Conservation (phyloP, 2,888 invertebrate genomes). For the Dolichomitus sp. region DNA sequence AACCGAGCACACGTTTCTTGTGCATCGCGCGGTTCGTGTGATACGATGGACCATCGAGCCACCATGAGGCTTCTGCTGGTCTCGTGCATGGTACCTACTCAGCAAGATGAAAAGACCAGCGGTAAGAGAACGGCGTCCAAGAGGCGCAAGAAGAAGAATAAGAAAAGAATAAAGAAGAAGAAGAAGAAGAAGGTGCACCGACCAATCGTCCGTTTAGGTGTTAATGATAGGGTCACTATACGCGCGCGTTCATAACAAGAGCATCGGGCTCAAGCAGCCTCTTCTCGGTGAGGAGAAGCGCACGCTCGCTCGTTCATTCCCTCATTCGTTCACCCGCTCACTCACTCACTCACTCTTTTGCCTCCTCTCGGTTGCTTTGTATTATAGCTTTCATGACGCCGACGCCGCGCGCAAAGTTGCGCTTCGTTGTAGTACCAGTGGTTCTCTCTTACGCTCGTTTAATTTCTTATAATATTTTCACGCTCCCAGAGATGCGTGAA, state of each 20-base stretch:
- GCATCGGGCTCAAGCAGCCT: constrained; percentile 55
- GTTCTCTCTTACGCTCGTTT: constrained; percentile 58
- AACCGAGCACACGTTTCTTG: constrained; percentile 48
- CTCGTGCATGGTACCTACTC: constrained; percentile 42
- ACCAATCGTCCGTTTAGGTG: constrained; percentile 82
- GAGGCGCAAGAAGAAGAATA: constrained; percentile 33
- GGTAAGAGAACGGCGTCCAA: constrained; percentile 26
- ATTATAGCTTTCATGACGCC: constrained; percentile 81
- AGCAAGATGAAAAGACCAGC: constrained; percentile 58
- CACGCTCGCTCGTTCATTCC: constrained; percentile 62
- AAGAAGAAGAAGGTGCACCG: constrained; percentile 67
- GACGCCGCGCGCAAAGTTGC: constrained; percentile 75
- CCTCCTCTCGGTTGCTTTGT: constrained; percentile 68
- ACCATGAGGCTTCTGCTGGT: constrained; percentile 51
- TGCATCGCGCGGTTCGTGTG: constrained; percentile 47
- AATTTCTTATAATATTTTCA: constrained; percentile 42
- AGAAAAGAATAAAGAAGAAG: constrained; percentile 38
- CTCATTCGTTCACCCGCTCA: constrained; percentile 61
- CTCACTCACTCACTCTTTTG: constrained; percentile 57
- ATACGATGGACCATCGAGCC: constrained; percentile 44
- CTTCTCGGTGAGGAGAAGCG: constrained; percentile 53
- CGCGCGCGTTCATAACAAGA: constrained; percentile 80
- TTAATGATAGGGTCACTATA: constrained; percentile 83
- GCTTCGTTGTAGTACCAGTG: constrained; percentile 62
- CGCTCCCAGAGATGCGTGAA: constrained; percentile 21